These are phyloP conservation scores for Rhynchophorus ferrugineus DNA, from an alignment of 1,140 invertebrate genomes.

Conservation along the genomic window DNA sequence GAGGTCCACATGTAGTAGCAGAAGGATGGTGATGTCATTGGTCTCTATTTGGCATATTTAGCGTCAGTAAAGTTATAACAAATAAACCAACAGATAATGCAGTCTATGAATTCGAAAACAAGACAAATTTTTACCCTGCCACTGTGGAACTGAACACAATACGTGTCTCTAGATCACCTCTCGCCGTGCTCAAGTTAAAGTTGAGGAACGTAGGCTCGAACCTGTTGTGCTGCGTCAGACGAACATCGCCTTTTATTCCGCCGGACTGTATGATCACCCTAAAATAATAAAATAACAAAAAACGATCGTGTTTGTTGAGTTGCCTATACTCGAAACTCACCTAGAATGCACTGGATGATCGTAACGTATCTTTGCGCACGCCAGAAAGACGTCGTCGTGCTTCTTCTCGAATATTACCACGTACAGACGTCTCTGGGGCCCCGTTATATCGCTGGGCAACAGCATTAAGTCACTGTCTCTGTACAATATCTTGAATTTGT, in stretches of 20 bases:
- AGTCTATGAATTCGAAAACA: no score
- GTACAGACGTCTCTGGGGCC: constrained; percentile 67
- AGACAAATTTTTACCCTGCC: constrained; percentile 41
- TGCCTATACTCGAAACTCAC: constrained; percentile 46
- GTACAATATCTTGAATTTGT: constrained; percentile 51
- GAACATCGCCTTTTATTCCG: constrained; percentile 74
- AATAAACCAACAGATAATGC: no score
- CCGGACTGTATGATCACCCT: constrained; percentile 69
- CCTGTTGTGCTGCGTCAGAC: constrained; percentile 70
- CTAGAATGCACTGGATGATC: constrained; percentile 57
- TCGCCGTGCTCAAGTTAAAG: constrained; percentile 59
- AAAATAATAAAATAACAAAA: constrained; percentile 27
- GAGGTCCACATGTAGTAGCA: no score
- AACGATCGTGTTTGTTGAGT: constrained; percentile 1
- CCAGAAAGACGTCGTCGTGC: constrained; percentile 69
- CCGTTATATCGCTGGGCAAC: constrained; percentile 59
- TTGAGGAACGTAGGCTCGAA: constrained; percentile 78
- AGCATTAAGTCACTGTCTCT: constrained; percentile 59
- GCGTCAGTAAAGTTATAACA: no score
- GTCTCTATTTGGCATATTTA: no score
- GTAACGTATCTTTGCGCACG: constrained; percentile 73
- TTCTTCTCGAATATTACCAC: constrained; percentile 76
- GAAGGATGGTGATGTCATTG: no score
- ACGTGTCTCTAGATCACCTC: constrained; percentile 54
- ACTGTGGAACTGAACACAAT: constrained; percentile 54